Percentiles rank a stretch among this genome's conserved stretches.
Conservation (phyloP, 2,113 vertebrate genomes). For the Anhinga anhinga region DNA sequence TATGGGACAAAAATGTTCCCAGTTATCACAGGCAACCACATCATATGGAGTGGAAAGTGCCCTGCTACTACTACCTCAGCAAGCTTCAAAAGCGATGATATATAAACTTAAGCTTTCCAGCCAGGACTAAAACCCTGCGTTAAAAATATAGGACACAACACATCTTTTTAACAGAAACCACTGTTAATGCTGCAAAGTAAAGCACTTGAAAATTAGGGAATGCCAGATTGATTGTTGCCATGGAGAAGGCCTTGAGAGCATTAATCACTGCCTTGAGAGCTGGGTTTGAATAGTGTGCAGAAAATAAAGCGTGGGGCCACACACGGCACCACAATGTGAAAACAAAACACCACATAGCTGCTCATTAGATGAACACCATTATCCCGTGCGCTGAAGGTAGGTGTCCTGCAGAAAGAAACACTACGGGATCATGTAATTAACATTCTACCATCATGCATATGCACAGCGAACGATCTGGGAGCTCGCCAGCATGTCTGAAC, state of each 20-base stretch:
- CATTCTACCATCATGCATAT: background rate
- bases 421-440: background rate
- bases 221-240: conserved; percentile 61
- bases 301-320: background rate
- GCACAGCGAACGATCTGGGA: background rate
- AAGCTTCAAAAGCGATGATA: background rate
- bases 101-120: background rate
- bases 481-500: background rate
- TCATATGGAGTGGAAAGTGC: background rate
- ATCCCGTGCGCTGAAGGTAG: background rate
- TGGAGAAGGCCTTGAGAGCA: conserved; percentile 55
- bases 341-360: background rate
- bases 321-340: background rate
- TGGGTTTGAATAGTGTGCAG: background rate
- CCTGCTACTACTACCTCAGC: background rate
- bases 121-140: background rate
- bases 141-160: background rate
- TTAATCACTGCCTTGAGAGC: conserved; percentile 52
- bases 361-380: background rate
- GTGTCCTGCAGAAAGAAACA: background rate
- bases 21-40: background rate
- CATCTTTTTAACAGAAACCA: background rate
- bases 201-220: conserved; percentile 52
- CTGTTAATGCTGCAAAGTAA: background rate
- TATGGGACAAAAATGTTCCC: background rate